Percentiles rank a stretch among this genome's conserved stretches.
phyloP scores from a whole-genome alignment of 1,140 invertebrate species.

The Thaumetopoea pityocampa region DNA sequence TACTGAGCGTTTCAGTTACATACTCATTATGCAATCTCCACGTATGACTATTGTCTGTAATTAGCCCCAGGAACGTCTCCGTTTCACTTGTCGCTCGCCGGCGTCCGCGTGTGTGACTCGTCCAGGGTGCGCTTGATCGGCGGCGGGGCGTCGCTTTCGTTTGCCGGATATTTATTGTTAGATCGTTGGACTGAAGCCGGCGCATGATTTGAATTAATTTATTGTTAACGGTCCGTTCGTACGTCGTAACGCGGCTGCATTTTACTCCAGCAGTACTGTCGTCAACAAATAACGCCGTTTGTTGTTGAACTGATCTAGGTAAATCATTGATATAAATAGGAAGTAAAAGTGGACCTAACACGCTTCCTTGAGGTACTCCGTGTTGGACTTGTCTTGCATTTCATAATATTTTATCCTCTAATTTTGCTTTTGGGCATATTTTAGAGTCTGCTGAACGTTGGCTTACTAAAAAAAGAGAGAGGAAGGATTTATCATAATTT shows the following conservation, averaged over 20 bases:
- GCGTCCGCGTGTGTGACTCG: too few relatives aligned
- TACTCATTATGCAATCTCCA: too few relatives aligned
- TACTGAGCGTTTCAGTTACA: too few relatives aligned
- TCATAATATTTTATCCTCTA: neutral
- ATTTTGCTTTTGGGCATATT: too few relatives aligned
- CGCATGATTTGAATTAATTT: neutral
- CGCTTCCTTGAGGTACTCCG: constrained; percentile 6
- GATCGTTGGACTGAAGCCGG: constrained; percentile 6
- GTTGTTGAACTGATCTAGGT: constrained; percentile 1
- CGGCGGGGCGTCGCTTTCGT: constrained; percentile 4
- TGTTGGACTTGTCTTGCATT: neutral
- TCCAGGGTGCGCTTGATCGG: too few relatives aligned
- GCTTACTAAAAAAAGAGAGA: too few relatives aligned
- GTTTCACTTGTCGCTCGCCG: too few relatives aligned
- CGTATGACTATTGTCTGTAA: too few relatives aligned
- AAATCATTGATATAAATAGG: constrained; percentile 12
- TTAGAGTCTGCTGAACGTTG: too few relatives aligned
- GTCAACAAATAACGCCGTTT: constrained; percentile 10
- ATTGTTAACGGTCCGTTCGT: neutral
- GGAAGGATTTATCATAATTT: too few relatives aligned
- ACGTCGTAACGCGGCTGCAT: neutral
- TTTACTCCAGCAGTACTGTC: constrained; percentile 7
- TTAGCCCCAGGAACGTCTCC: too few relatives aligned
- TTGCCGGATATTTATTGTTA: constrained; percentile 9
- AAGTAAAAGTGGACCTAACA: constrained; percentile 6